phyloP scores from a whole-genome alignment of 2,888 invertebrate genomes.

The Aphodius sticticus region DNA sequence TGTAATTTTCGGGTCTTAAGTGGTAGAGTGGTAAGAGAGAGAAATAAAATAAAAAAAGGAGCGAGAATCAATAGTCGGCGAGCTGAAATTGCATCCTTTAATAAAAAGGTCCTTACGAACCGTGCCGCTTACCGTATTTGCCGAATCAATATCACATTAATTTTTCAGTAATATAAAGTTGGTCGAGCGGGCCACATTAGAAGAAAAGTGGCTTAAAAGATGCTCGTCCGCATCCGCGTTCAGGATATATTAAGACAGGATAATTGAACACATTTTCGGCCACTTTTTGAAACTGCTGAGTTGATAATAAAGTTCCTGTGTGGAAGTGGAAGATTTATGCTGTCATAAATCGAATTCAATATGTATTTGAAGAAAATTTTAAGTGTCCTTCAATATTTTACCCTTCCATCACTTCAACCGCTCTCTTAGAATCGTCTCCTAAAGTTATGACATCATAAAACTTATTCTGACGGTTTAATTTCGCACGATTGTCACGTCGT shows the following conservation, averaged over 20 bases:
- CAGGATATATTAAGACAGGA: constrained; percentile 26
- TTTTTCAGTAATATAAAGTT: constrained; percentile 4
- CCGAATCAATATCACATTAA: background rate
- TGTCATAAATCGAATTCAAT: constrained; percentile 16
- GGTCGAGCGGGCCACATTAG: background rate
- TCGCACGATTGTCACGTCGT: too few relatives aligned
- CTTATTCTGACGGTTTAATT: background rate
- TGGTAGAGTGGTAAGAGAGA: too few relatives aligned
- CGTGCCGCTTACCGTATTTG: background rate
- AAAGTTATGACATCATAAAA: background rate
- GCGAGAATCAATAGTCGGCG: too few relatives aligned
- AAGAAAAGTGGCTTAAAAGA: background rate
- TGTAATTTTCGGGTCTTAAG: too few relatives aligned
- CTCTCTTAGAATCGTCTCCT: background rate
- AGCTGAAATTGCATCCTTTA: background rate
- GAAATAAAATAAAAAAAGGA: too few relatives aligned
- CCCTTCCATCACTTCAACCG: background rate
- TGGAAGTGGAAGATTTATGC: background rate
- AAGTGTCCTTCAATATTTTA: constrained; percentile 15
- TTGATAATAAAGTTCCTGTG: constrained; percentile 16
- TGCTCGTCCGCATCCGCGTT: background rate
- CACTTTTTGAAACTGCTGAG: constrained; percentile 12
- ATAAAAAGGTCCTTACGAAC: background rate
- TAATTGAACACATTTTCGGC: constrained; percentile 17
- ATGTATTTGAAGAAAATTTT: constrained; percentile 24